Evolutionary conservation across 2,888 invertebrate species (phyloP), one percentile per base, ranked within the genome.

Genomic region (Lathronympha strigana): DNA sequence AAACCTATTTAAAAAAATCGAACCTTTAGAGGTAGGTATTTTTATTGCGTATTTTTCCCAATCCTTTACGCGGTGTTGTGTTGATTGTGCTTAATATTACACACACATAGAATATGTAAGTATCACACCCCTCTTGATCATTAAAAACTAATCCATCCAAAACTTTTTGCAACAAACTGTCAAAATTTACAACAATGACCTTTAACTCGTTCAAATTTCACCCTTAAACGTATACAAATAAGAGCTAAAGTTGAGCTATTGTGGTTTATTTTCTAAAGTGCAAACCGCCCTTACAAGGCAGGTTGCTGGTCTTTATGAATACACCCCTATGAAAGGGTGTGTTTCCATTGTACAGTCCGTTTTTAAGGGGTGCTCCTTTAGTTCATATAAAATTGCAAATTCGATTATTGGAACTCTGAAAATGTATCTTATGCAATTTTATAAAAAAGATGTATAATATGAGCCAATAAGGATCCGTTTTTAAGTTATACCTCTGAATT

Each of bases 231-330:
- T 4, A 15, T 17, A 8, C 13, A 2, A 15, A 38, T 64, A 64
- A 60, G 36, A 17, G 45, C 43, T 33, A 33, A 9, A 13, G 36
- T 58, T 8, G 31, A 9, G 38, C n/a, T 15, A 15, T 1, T 21
- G 31, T 40, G 43, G 43, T 61, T 9, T 54, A 50, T 61, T 9
- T 54, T 17, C 9, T 60, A 55, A 40, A 50, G 57, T 67, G 61
- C 4, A 60, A 57, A 66, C 49, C 71, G 67, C 71, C 73, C 72
- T 72, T 73, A 23, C n/a, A 68, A 61, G 71, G 68, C 69, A 69
- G 76, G 75, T 76, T 74, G 76, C 72, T 73, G 75, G 73, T 79
- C 69, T 74, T 81, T 75, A 80, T 47, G 80, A 81, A 82, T 81
- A 81, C 79, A 80, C 77, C 86, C 81, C 79, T 81, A 79, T 77